A percentile compares a stretch with the other conserved stretches of the same genome.
These are phyloP conservation scores for Lerema accius DNA, from an alignment of 1,140 invertebrate species.

Conservation along the genomic window DNA sequence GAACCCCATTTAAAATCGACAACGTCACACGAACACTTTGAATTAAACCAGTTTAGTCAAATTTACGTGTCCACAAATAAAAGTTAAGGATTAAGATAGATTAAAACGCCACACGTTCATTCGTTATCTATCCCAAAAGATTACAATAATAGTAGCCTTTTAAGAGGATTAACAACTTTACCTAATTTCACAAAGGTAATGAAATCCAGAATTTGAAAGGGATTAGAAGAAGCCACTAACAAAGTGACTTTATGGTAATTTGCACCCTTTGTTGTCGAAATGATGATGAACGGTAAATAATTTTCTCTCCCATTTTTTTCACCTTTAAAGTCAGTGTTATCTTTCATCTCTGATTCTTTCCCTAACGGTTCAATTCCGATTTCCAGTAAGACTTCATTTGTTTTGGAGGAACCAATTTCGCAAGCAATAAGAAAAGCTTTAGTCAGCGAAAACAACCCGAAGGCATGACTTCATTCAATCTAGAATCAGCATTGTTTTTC, in stretches of 20 bases:
- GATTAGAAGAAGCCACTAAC: not conserved
- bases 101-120: not conserved
- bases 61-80: not conserved
- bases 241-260: not conserved
- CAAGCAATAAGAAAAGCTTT: constrained; percentile 21
- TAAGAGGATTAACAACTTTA: not conserved
- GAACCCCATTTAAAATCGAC: constrained; percentile 16
- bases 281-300: not conserved
- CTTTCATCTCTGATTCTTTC: not conserved
- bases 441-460: constrained; percentile 41
- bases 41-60: not conserved
- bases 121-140: not conserved
- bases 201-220: not conserved
- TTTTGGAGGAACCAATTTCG: constrained; percentile 22
- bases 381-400: not conserved
- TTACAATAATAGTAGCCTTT: not conserved
- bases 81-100: not conserved
- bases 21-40: constrained; percentile 1
- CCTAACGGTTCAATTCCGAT: constrained; percentile 7
- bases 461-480: constrained; percentile 56
- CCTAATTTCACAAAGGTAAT: not conserved
- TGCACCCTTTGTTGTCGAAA: not conserved
- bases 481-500: constrained; percentile 62
- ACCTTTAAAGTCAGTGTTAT: not conserved
- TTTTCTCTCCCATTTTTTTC: not conserved